These are phyloP conservation scores for Caenorhabditis afra DNA, from an alignment of 2,888 invertebrate genomes.

Conservation along the genomic window DNA sequence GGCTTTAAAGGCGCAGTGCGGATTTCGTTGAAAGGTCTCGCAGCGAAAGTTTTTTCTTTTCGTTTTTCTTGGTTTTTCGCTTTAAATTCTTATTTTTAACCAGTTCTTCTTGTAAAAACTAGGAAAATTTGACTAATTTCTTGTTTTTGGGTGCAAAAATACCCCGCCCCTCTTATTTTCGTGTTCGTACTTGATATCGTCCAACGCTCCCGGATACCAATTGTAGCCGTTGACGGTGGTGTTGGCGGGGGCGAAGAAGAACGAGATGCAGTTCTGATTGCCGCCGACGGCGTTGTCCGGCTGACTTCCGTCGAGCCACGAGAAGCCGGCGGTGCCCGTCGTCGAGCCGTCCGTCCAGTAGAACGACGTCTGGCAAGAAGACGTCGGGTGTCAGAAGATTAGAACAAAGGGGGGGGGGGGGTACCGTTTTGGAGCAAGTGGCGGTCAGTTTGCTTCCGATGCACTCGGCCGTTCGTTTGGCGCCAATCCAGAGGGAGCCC, in stretches of 20 bases:
- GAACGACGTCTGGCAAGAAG: constrained; percentile 26
- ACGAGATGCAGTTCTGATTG: constrained; percentile 19
- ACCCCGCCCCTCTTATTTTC: too few relatives aligned
- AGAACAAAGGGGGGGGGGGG: background rate
- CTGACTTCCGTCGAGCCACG: constrained; percentile 32
- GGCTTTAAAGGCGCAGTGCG: too few relatives aligned
- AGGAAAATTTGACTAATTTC: too few relatives aligned
- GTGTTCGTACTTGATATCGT: constrained; percentile 27
- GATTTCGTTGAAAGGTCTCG: too few relatives aligned
- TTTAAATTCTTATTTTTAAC: too few relatives aligned
- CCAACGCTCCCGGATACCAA: constrained; percentile 34
- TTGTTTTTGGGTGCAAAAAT: too few relatives aligned
- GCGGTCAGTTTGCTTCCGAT: constrained; percentile 12
- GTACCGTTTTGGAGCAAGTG: constrained; percentile 12
- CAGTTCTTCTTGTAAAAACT: background rate
- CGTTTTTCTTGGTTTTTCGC: too few relatives aligned
- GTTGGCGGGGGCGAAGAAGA: constrained; percentile 25
- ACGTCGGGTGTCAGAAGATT: background rate
- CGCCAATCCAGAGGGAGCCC: constrained; percentile 35
- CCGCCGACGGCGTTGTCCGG: constrained; percentile 36
- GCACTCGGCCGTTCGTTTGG: constrained; percentile 15
- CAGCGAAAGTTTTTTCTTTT: too few relatives aligned
- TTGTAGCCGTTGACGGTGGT: constrained; percentile 2
- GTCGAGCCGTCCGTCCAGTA: constrained; percentile 24
- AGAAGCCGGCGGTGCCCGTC: constrained; percentile 36